Evolutionary conservation across 2,113 vertebrate genomes (phyloP), one percentile per base, ranked within the genome.

Genomic region (Noturus placidus): DNA sequence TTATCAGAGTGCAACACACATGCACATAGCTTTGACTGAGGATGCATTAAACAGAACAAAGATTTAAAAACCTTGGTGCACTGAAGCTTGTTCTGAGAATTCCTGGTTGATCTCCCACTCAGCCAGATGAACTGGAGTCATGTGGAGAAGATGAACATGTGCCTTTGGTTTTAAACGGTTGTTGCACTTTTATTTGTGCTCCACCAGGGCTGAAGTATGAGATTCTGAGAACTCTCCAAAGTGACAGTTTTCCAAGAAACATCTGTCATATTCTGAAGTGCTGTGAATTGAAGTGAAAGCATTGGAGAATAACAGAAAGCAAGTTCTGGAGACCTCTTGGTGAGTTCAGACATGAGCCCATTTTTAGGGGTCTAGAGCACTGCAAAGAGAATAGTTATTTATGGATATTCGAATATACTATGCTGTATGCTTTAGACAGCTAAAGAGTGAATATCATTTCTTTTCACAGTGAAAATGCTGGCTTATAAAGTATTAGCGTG

Each of bases 51-150:
- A 30, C 11, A 81, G 84, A 88, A 88, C 52, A 83, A 88, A 88
- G 72, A 6, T 54, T 17, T 4, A 52, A 50, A 50, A 86, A 80
- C 84, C 86, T 42, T 85, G 76, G 67, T 46, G 46, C 33, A 87
- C 25, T 76, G 52, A 87, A 86, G 87, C 52, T 74, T 74, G 82
- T 77, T 80, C 80, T 84, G 76, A 74, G 33, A 84, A 56, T 74
- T 88, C 15, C 19, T 38, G 27, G 74, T 83, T 88, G 77, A 88
- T 88, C 80, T 81, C 25, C 54, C 80, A 80, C 81, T 80, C 81
- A 84, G 52, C 19, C 19, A 15, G 57, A 84, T 80, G 54, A 84
- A 77, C 42, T 25, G 52, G 76, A 65, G 30, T 35, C 57, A 57
- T 86, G 42, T 42, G 63, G 74, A 61, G 54, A 67, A 87, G 30